A percentile compares a stretch with the other conserved stretches of the same genome.
These are phyloP conservation scores for Ceraclea dissimilis DNA, from an alignment of 2,888 invertebrate genomes.

Conservation along the genomic window DNA sequence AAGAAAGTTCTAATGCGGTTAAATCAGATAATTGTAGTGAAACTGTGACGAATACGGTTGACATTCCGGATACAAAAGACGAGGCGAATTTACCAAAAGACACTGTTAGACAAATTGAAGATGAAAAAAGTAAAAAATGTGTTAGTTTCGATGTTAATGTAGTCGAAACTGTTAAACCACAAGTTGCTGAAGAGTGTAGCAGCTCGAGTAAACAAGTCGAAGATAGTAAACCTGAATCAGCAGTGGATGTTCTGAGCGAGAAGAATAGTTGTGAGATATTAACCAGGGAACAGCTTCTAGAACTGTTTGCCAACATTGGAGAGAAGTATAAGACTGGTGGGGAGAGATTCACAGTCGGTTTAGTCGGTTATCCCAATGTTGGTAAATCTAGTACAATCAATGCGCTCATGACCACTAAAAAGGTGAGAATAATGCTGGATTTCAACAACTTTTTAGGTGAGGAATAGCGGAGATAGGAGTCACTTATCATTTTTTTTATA, in stretches of 20 bases:
- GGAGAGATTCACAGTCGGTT: conserved; percentile 71
- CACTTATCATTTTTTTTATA: too few species aligned
- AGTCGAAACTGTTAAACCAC: too few species aligned
- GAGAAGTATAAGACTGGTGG: conserved; percentile 36
- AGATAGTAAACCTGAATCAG: not conserved
- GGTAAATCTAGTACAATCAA: conserved; percentile 99
- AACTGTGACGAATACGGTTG: not conserved
- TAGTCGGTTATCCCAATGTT: conserved; percentile 99
- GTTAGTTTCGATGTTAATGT: not conserved
- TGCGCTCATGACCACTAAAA: conserved; percentile 75
- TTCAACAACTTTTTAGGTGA: too few species aligned
- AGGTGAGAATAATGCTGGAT: conserved; percentile 52
- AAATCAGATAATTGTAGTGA: not conserved
- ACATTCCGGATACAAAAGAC: too few species aligned
- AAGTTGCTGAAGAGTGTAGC: too few species aligned
- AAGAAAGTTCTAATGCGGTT: not conserved
- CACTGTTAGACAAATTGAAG: not conserved
- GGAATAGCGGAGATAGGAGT: too few species aligned
- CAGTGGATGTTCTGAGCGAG: conserved; percentile 20
- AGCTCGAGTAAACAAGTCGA: not conserved
- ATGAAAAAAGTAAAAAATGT: not conserved
- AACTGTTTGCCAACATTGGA: conserved; percentile 56
- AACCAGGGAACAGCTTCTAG: conserved; percentile 61
- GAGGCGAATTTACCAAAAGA: too few species aligned
- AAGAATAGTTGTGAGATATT: conserved; percentile 54